Percentiles rank a stretch among this genome's conserved stretches.
phyloP scores from a whole-genome alignment of 2,797 vertebrate genomes.

The Oceanodroma leucorhoa region DNA sequence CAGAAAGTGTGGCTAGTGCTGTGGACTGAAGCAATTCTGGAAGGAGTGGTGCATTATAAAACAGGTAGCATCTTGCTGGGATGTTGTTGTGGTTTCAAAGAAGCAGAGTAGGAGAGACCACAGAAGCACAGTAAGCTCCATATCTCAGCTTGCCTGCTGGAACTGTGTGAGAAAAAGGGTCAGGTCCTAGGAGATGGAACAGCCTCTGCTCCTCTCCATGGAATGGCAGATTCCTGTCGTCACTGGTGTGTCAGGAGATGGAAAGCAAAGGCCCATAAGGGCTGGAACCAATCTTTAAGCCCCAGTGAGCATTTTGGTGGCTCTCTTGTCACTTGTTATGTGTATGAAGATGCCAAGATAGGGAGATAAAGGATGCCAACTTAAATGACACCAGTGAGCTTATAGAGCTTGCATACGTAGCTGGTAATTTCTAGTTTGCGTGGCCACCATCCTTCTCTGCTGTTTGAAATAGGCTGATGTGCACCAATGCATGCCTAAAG shows the following conservation, averaged over 20 bases:
- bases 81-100: neutral
- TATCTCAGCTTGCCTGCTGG: neutral
- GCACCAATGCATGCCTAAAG: neutral
- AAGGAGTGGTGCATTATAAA: neutral
- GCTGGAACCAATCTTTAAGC: neutral
- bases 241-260: neutral
- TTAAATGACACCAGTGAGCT: neutral
- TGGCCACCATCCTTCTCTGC: neutral
- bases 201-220: neutral
- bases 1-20: neutral
- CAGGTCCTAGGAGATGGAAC: neutral
- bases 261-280: neutral
- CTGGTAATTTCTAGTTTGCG: neutral
- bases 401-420: neutral
- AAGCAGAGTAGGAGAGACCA: neutral
- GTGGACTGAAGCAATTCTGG: neutral
- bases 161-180: neutral
- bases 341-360: neutral
- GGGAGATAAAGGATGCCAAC: neutral
- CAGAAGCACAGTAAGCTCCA: neutral
- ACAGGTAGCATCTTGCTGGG: neutral
- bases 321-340: neutral
- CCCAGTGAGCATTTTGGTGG: neutral
- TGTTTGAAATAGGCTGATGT: neutral
- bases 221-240: neutral